phyloP scores from a whole-genome alignment of 2,113 vertebrate genomes.

The Pseudopipra pipra region DNA sequence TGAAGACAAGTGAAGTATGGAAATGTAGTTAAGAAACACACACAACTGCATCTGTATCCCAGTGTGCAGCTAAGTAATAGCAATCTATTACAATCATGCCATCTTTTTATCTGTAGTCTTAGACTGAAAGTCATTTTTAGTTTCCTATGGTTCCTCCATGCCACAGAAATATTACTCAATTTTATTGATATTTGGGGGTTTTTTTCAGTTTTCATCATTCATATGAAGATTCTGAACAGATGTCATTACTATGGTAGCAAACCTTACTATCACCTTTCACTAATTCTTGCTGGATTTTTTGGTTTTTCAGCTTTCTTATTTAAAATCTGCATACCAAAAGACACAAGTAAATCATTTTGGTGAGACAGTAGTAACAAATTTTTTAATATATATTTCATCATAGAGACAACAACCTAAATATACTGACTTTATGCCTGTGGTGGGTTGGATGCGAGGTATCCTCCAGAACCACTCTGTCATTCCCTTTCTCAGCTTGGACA shows the following conservation, averaged over 20 bases:
- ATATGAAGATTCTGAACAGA: background rate
- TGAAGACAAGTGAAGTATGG: background rate
- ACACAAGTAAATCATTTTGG: background rate
- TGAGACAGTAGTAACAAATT: background rate
- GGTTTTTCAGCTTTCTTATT: background rate
- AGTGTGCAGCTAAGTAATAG: background rate
- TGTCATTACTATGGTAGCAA: background rate
- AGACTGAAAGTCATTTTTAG: background rate
- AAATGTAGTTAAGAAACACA: background rate
- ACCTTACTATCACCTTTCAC: background rate
- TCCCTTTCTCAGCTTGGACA: background rate
- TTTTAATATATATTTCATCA: background rate
- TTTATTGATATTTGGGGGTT: accelerated
- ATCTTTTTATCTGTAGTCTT: background rate
- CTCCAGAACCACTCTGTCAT: background rate
- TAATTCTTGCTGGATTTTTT: background rate
- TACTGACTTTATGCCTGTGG: background rate
- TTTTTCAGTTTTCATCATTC: background rate
- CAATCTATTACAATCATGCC: background rate
- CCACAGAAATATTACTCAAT: background rate
- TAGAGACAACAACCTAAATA: background rate
- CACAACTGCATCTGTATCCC: background rate
- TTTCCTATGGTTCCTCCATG: background rate
- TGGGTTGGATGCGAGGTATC: background rate
- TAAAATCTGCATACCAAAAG: background rate